phyloP scores from a whole-genome alignment of 2,797 vertebrate species.

The Sebastes hubbsi region DNA sequence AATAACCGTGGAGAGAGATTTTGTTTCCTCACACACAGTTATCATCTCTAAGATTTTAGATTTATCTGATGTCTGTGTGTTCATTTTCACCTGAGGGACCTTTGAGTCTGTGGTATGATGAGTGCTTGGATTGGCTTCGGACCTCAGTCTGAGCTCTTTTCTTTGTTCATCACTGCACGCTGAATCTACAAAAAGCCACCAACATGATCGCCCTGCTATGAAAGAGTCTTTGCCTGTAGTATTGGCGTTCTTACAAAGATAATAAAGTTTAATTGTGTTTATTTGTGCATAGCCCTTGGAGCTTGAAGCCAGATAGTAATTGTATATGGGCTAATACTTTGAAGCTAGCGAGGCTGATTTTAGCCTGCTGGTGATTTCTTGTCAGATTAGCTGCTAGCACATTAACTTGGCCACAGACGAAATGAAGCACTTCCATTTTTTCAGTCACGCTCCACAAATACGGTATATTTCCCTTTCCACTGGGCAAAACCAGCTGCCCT shows the following conservation, averaged over 20 bases:
- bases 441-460: slow-evolving; percentile 6
- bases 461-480: slow-evolving; percentile 4
- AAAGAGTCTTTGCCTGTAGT: slow-evolving; percentile 7
- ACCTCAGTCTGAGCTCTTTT: neutral
- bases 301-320: slow-evolving; percentile 14
- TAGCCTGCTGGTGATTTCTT: slow-evolving; percentile 8
- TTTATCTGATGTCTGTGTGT: slow-evolving; percentile 10
- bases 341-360: neutral
- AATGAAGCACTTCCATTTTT: neutral
- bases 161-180: slow-evolving; percentile 7
- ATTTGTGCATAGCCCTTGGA: slow-evolving; percentile 12
- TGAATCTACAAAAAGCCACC: slow-evolving; percentile 5
- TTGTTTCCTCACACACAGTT: neutral
- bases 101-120: neutral
- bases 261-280: slow-evolving; percentile 27
- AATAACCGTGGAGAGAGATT: slow-evolving; percentile 14
- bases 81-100: slow-evolving; percentile 18
- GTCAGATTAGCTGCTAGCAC: slow-evolving; percentile 25
- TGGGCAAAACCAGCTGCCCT: neutral
- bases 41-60: slow-evolving; percentile 11
- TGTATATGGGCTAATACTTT: neutral
- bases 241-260: slow-evolving; percentile 18
- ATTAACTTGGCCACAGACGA: slow-evolving; percentile 14
- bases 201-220: neutral
- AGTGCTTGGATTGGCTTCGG: slow-evolving; percentile 16